A percentile compares a stretch with the other conserved stretches of the same genome.
phyloP scores from a whole-genome alignment of 2,797 vertebrate species.

The Otolemur crassicaudatus region DNA sequence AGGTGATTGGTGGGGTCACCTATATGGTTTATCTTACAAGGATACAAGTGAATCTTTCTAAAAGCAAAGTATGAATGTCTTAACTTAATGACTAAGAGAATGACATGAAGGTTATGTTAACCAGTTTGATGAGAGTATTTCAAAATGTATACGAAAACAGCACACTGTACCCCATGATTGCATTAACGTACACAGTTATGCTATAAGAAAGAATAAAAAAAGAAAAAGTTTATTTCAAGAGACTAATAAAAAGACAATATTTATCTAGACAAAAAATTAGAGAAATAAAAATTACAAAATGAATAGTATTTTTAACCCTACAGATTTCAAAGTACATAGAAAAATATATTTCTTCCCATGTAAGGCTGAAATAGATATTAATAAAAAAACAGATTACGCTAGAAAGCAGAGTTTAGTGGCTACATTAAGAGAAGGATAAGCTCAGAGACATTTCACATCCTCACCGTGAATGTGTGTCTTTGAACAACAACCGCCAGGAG shows the following conservation, averaged over 20 bases:
- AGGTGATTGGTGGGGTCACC: too few relatives aligned
- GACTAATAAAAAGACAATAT: background rate
- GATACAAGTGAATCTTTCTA: too few relatives aligned
- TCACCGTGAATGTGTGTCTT: fast-evolving
- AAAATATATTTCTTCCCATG: background rate
- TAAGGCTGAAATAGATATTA: background rate
- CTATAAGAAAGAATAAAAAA: background rate
- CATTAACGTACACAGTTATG: too few relatives aligned
- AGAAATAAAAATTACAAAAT: background rate
- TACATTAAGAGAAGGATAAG: background rate
- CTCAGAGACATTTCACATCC: fast-evolving
- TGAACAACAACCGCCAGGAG: background rate
- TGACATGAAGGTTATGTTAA: too few relatives aligned
- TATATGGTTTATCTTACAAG: too few relatives aligned
- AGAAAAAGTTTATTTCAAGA: background rate
- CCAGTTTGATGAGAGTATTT: too few relatives aligned
- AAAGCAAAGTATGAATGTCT: too few relatives aligned
- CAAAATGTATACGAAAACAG: too few relatives aligned
- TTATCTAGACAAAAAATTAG: background rate
- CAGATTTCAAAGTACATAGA: background rate
- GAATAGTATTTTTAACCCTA: too few relatives aligned
- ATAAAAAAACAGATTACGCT: background rate
- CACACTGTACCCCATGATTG: too few relatives aligned
- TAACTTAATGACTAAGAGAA: too few relatives aligned
- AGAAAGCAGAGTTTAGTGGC: background rate